These are phyloP conservation scores for Psittacula cyanocephala DNA, from an alignment of 2,113 vertebrate genomes.

Conservation along the genomic window DNA sequence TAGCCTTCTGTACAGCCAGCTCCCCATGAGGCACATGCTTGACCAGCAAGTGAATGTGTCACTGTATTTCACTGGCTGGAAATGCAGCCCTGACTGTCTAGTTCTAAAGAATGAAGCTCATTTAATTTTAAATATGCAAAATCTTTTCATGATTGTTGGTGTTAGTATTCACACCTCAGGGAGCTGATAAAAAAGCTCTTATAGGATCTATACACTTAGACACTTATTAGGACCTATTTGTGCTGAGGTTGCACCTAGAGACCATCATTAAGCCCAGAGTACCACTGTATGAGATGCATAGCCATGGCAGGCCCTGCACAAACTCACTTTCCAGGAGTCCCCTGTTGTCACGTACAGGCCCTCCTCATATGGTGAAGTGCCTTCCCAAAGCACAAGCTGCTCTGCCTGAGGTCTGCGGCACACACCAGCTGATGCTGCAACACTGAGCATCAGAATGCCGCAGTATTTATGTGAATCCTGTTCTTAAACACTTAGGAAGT, in stretches of 20 bases:
- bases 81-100: neutral
- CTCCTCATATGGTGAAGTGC: neutral
- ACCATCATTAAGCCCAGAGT: neutral
- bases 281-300: neutral
- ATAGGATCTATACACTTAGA: neutral
- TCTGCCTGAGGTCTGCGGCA: neutral
- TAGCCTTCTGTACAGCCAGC: neutral
- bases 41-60: neutral
- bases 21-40: rapidly evolving
- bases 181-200: neutral
- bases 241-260: neutral
- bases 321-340: neutral
- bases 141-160: neutral
- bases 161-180: constrained; percentile 4
- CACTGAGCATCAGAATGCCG: neutral
- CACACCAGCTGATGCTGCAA: neutral
- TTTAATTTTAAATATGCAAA: constrained; percentile 23
- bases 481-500: constrained; percentile 20
- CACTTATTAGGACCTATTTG: neutral
- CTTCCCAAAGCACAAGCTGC: neutral
- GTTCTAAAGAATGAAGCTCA: neutral
- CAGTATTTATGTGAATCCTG: neutral
- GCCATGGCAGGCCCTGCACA: neutral
- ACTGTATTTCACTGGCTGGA: neutral
- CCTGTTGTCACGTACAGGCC: neutral